Evolutionary conservation across 2,113 vertebrate species (phyloP).

Genomic region (Indicator maculatus): DNA sequence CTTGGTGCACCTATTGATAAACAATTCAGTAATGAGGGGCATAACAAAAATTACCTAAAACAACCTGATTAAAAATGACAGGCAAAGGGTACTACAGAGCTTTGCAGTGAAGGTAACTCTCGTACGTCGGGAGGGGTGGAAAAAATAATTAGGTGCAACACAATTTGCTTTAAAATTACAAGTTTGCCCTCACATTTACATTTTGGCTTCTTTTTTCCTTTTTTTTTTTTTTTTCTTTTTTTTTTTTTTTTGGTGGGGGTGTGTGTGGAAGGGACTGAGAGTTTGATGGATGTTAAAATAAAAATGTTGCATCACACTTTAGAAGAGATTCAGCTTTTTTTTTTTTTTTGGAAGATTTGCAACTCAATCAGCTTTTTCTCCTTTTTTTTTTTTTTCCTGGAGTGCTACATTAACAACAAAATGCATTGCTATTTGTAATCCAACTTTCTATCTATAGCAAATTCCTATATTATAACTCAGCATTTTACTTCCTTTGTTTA

Average conservation of each 20-base stretch:
- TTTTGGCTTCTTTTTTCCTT: background rate
- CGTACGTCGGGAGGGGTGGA: background rate
- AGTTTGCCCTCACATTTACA: conserved; percentile 24
- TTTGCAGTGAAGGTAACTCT: conserved; percentile 75
- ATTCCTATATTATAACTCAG: conserved; percentile 59
- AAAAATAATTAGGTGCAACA: conserved; percentile 75
- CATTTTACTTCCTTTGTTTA: conserved; percentile 67
- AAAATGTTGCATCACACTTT: conserved; percentile 20
- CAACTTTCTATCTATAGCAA: conserved; percentile 61
- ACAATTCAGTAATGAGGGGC: conserved; percentile 93
- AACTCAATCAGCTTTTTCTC: conserved; percentile 26
- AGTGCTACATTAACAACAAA: conserved; percentile 13
- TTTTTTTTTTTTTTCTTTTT: background rate
- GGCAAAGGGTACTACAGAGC: conserved; percentile 72
- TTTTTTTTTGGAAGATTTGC: background rate
- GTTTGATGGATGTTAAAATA: conserved; percentile 26
- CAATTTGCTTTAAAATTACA: conserved; percentile 47
- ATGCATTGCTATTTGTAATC: conserved; percentile 37
- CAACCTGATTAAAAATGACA: conserved; percentile 85
- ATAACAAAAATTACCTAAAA: conserved; percentile 89
- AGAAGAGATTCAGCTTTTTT: conserved; percentile 16
- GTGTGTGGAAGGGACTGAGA: background rate
- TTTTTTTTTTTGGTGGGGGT: background rate
- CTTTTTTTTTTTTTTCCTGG: background rate
- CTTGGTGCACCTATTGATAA: conserved; percentile 98